These are phyloP conservation scores for Monoplex corrugatus DNA, from an alignment of 2,888 invertebrate genomes.

Conservation along the genomic window DNA sequence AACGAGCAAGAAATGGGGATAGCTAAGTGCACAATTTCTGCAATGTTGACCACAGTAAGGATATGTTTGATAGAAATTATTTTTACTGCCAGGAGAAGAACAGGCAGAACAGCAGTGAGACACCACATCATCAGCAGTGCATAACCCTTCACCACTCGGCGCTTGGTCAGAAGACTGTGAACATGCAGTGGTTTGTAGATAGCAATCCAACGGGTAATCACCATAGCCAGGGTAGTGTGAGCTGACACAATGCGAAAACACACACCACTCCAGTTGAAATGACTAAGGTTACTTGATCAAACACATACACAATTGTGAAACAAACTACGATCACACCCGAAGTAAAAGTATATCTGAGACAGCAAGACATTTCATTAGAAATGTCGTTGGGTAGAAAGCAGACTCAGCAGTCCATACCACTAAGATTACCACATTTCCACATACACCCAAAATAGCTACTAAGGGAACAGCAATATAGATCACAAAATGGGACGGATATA, in stretches of 20 bases:
- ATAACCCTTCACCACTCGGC: neutral
- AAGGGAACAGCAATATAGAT: neutral
- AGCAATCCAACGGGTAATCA: slow-evolving; percentile 25
- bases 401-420: neutral
- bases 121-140: neutral
- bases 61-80: neutral
- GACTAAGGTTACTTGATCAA: neutral
- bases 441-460: neutral
- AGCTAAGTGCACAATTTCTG: neutral
- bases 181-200: neutral
- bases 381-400: neutral
- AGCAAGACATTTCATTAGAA: slow-evolving; percentile 3
- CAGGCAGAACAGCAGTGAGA: neutral
- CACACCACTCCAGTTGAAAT: neutral
- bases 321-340: neutral
- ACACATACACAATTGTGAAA: no score
- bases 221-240: slow-evolving; percentile 21
- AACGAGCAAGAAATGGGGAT: neutral
- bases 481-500: neutral
- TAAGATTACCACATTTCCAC: neutral
- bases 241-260: neutral
- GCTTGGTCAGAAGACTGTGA: neutral
- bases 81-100: neutral
- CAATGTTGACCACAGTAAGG: neutral
- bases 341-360: neutral